Base-by-base conservation (phyloP, 2,797 vertebrate genomes). In the Acipenser transmontanus region DNA sequence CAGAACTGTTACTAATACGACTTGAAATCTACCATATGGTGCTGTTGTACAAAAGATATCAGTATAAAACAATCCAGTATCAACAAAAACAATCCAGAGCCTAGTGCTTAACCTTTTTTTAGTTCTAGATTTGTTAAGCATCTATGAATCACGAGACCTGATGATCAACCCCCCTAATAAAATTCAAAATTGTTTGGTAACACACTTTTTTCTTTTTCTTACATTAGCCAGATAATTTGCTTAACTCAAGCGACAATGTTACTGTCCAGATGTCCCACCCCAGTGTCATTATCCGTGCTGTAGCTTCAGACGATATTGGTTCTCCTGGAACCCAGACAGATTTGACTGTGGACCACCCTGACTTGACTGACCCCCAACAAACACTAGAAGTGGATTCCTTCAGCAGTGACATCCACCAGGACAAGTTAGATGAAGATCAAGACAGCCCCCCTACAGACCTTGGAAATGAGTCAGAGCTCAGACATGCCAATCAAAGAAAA, bases 221-320 rank as follows among this genome's bases (percentile, higher is more conserved):
- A 71, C 74, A 49, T 70, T 74, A 99, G 97, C 88, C 94, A 10
- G 95, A 99, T 68, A 84, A 91, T 72, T 83, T 98, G 82, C 78
- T 92, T 65, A 90, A 88, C 61, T 77, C 87, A 48, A 92, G 87
- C 77, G 92, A 93, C 62, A 94, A 91, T 1, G 87, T 93, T 65
- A 93, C 91, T 0, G 87, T 93, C 62, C 91, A 94, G 74, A 93
- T 92, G 81, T 93, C 95, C 71, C 83, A 92, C 0, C 95, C 97
- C 0, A 91, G 95, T 13, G 94, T 99, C 85, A 97, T 99, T 76
- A 99, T 99, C 77, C 95, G 95, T 77, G 96, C 96, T 0, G 88
- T 99, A 68, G 89, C 93, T 67, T 85, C 97, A 1, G 91, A 91
- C 64, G 95, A 96, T 70, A 84, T 92, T 70, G 70, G 92, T 68